phyloP scores from a whole-genome alignment of 2,888 invertebrate genomes.

The Tuberolachnus salignus region DNA sequence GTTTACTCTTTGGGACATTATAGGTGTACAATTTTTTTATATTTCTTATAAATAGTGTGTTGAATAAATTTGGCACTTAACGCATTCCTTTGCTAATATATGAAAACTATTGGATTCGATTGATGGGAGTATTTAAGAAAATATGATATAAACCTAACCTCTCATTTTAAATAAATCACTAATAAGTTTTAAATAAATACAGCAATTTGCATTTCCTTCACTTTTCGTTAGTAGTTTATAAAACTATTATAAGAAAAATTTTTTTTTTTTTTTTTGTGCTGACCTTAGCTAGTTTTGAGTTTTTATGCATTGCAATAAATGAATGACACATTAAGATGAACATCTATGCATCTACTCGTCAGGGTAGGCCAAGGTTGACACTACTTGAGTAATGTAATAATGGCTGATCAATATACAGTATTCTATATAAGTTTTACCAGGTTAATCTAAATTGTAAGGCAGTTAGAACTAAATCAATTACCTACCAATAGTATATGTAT shows the following conservation, averaged over 20 bases:
- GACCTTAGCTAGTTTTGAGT: constrained; percentile 1
- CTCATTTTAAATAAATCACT: background rate
- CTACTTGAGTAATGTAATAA: constrained; percentile 19
- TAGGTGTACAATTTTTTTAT: constrained; percentile 27
- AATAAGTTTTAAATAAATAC: too few relatives aligned
- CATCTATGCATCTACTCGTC: constrained; percentile 8
- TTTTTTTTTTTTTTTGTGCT: too few relatives aligned
- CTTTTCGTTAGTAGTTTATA: too few relatives aligned
- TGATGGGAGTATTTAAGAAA: constrained; percentile 24
- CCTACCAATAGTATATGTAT: background rate
- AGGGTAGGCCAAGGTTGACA: constrained; percentile 41
- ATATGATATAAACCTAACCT: background rate
- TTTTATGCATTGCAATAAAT: constrained; percentile 24
- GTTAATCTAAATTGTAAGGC: constrained; percentile 30
- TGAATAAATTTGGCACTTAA: constrained; percentile 45
- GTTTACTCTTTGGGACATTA: constrained; percentile 33
- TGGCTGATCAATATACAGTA: constrained; percentile 37
- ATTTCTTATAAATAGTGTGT: constrained; percentile 51
- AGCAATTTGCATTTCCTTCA: too few relatives aligned
- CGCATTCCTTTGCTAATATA: constrained; percentile 2
- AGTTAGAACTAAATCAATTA: background rate
- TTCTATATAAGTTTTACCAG: constrained; percentile 7
- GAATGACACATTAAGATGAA: constrained; percentile 16
- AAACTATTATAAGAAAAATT: too few relatives aligned
- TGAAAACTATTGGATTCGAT: constrained; percentile 8